These are phyloP conservation scores for Zaprionus bogoriensis DNA, from an alignment of 2,888 invertebrate species.

Conservation along the genomic window DNA sequence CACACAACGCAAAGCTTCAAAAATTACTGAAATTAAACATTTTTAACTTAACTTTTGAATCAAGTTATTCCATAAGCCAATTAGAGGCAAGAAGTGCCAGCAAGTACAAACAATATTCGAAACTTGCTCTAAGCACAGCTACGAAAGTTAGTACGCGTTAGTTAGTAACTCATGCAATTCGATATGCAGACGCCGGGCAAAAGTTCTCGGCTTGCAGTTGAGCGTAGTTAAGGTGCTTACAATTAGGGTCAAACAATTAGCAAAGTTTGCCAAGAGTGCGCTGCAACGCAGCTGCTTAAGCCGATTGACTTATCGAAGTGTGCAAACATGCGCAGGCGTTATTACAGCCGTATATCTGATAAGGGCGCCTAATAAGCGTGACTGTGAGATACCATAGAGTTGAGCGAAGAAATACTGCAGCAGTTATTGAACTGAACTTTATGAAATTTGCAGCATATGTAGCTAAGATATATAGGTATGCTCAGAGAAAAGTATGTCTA, in stretches of 20 bases:
- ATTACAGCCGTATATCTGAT: no score
- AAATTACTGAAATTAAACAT: slow-evolving; percentile 4
- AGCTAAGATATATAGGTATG: no score
- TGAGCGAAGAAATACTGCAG: no score
- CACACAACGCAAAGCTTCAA: background rate
- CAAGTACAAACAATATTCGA: background rate
- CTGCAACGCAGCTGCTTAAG: background rate
- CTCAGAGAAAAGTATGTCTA: no score
- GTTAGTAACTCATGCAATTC: background rate
- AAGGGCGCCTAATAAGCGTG: no score
- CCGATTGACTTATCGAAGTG: background rate
- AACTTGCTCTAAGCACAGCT: background rate
- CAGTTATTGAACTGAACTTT: no score
- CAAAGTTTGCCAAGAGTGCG: background rate
- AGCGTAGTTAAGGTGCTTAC: background rate
- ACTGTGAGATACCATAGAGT: no score
- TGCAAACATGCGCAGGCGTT: no score
- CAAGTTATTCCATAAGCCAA: background rate
- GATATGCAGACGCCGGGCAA: background rate
- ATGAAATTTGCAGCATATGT: no score
- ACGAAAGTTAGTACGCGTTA: background rate
- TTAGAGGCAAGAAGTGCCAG: background rate
- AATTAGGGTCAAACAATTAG: slow-evolving; percentile 2
- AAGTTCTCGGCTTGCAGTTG: background rate
- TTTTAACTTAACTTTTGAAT: slow-evolving; percentile 1